phyloP scores from a whole-genome alignment of 2,113 vertebrate species.

The Narcine bancroftii region DNA sequence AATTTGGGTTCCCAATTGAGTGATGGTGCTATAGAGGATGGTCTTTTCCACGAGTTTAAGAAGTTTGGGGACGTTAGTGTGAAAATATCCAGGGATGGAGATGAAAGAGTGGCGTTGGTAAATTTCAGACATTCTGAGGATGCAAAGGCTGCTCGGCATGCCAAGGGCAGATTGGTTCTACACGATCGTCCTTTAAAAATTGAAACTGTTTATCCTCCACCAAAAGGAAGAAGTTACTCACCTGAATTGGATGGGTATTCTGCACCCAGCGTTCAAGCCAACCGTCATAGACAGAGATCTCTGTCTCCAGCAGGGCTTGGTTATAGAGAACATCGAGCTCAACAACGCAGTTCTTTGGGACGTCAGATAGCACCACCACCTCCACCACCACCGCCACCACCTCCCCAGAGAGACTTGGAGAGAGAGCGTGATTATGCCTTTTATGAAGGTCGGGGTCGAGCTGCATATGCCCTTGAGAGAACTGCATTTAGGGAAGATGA shows the following conservation, averaged over 20 bases:
- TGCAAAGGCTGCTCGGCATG: constrained; percentile 84
- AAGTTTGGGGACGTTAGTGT: constrained; percentile 93
- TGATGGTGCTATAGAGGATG: constrained; percentile 90
- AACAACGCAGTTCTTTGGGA: constrained; percentile 78
- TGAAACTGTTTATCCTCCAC: constrained; percentile 73
- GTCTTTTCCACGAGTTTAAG: constrained; percentile 93
- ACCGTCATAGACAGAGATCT: constrained; percentile 68
- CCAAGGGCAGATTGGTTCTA: constrained; percentile 78
- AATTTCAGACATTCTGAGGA: constrained; percentile 89
- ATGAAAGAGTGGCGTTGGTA: constrained; percentile 87
- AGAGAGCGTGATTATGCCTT: constrained; percentile 68
- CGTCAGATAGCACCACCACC: constrained; percentile 81
- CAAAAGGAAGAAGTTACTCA: constrained; percentile 69
- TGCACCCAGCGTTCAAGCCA: constrained; percentile 38
- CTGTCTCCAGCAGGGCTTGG: constrained; percentile 79
- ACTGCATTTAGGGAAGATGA: constrained; percentile 78
- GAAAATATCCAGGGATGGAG: constrained; percentile 82
- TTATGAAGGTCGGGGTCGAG: constrained; percentile 77
- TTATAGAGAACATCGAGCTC: constrained; percentile 84
- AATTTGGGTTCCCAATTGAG: constrained; percentile 85
- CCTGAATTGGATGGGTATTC: constrained; percentile 54
- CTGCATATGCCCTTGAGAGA: constrained; percentile 71
- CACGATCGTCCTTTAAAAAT: constrained; percentile 89
- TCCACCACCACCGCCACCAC: constrained; percentile 58
- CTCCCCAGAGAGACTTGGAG: constrained; percentile 80